Base-by-base conservation (phyloP, 92 coral and sea anemone species). In the Zoanthus sociatus region DNA sequence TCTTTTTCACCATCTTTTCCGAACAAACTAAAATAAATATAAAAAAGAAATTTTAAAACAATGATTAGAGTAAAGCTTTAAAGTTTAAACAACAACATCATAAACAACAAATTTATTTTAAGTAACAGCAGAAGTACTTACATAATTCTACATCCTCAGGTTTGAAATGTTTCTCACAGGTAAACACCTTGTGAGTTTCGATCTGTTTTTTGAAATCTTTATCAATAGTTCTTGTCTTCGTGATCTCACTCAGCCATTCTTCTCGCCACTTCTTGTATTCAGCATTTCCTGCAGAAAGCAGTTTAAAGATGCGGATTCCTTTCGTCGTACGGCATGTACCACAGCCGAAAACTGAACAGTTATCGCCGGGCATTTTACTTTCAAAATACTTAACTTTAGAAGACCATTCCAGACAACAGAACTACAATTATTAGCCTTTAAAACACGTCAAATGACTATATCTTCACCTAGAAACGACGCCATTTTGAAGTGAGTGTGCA, bases 1-100 rank as follows among this genome's bases (percentile, higher is more conserved):
- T 90, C 73, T 90, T 90, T 48, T 90, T 85, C 56, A 76, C 66
- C 89, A 86, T 90, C 72, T 90, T 90, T 61, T 85, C 89, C 9
- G 89, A 71, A 10, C 78, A 55, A 79, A 89, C 88, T 84, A 69
- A 15, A 86, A 86, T 45, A 79, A 71, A 70, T 73, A 72, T 66
- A 68, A 68, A 68, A 26, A 42, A 32, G 42, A 31, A 26, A 68
- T 68, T 68, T 68, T 32, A 21, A 68, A 68, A 68, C 33, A 14
- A 68, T 12, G 30, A 68, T 68, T 42, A 68, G 73, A 20, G 26
- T 18, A 42, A 21, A 44, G 42, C 5, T 71, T 31, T 11, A 32
- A 5, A 16, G 45, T 67, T 67, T 4, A 37, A 37, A 37, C 42
- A 37, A 37, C 42, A 37, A 37, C 42, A 37, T 37, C 42, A 37